These are phyloP conservation scores for Zaprionus lineosus DNA, from an alignment of 2,888 invertebrate genomes.

Conservation along the genomic window DNA sequence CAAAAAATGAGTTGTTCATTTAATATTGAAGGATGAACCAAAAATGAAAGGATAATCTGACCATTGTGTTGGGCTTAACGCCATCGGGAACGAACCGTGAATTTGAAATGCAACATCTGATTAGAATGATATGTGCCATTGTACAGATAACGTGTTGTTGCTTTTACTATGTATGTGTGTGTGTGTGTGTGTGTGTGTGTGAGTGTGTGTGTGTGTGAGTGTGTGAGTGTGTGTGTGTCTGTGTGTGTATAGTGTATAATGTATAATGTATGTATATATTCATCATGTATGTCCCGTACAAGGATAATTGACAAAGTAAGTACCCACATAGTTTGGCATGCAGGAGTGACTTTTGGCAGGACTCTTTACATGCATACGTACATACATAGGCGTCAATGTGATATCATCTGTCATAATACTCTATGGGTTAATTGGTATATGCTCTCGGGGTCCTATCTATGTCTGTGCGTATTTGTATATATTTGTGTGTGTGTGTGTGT, in stretches of 20 bases:
- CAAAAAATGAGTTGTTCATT: background rate
- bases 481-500: constrained; percentile 1
- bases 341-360: too few species aligned
- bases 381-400: too few species aligned
- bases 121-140: constrained; percentile 31
- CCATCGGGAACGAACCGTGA: constrained; percentile 21
- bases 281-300: constrained; percentile 10
- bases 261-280: constrained; percentile 8
- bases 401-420: too few species aligned
- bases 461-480: constrained; percentile 2
- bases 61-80: constrained; percentile 7
- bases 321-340: too few species aligned
- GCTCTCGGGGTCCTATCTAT: too few species aligned
- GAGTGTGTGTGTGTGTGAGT: constrained; percentile 1
- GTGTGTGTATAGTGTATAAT: background rate
- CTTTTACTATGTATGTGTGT: too few species aligned
- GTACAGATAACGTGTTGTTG: constrained; percentile 26
- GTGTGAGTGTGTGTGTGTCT: constrained; percentile 4
- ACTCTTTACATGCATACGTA: too few species aligned
- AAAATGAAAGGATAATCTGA: constrained; percentile 7
- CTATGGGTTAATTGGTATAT: too few species aligned
- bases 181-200: background rate
- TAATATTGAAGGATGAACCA: background rate
- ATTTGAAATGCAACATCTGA: constrained; percentile 19
- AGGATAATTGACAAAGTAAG: too few species aligned